These are phyloP conservation scores for Lepidurus packardi DNA, from an alignment of 1,140 invertebrate genomes.

Conservation along the genomic window DNA sequence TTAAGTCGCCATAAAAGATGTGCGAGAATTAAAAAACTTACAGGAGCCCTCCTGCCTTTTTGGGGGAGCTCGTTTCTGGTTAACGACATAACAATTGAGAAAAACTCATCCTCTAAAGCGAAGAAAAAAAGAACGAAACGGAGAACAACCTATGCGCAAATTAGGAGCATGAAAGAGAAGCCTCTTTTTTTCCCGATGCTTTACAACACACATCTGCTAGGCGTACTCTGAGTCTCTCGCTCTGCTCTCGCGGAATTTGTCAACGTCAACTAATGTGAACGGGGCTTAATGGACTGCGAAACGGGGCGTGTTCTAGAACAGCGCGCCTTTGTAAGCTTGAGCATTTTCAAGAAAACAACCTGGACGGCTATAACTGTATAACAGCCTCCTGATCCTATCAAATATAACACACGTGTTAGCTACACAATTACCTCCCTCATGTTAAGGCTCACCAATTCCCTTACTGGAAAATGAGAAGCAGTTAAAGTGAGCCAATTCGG, in stretches of 20 bases:
- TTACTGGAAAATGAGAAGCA: no score
- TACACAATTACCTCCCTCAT: no score
- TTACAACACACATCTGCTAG: slow-evolving; percentile 12
- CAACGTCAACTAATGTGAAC: not conserved
- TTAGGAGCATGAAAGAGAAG: not conserved
- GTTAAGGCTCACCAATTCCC: no score
- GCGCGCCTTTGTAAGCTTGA: not conserved
- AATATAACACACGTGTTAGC: no score
- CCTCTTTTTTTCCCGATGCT: not conserved
- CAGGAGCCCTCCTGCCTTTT: not conserved
- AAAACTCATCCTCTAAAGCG: not conserved
- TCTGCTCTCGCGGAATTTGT: not conserved
- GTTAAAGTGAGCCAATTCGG: no score
- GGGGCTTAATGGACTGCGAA: not conserved
- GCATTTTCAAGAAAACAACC: no score
- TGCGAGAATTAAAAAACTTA: not conserved
- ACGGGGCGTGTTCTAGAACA: not conserved
- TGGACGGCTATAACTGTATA: no score
- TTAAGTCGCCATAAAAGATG: not conserved
- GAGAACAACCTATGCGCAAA: not conserved
- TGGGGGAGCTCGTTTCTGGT: no score
- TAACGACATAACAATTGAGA: no score
- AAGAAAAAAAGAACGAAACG: not conserved
- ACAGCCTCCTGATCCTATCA: no score
- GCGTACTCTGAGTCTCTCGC: not conserved